phyloP scores from a whole-genome alignment of 2,113 vertebrate genomes.

The Solenodon paradoxus region DNA sequence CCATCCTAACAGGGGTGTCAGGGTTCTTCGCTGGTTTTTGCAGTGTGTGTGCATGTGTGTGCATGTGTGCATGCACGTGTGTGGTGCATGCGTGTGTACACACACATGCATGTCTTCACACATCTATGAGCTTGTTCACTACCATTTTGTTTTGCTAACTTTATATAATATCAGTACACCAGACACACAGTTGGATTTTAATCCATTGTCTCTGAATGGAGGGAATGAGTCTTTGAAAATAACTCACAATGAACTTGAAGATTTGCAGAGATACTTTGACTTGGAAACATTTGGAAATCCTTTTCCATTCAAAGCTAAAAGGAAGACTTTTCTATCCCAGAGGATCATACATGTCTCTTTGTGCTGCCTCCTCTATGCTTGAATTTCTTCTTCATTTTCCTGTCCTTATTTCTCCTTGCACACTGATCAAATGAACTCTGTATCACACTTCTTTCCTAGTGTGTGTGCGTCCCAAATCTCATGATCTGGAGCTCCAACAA shows the following conservation, averaged over 20 bases:
- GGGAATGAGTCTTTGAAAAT: background rate
- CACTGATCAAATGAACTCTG: background rate
- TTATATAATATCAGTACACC: background rate
- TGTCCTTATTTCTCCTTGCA: conserved; percentile 15
- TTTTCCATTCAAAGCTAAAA: background rate
- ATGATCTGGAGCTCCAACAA: background rate
- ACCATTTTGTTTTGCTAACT: background rate
- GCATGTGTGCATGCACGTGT: too few species aligned
- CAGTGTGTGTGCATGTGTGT: background rate
- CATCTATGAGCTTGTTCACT: background rate
- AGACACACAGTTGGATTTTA: conserved; percentile 3
- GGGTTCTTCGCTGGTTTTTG: background rate
- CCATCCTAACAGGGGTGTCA: background rate
- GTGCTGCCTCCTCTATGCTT: background rate
- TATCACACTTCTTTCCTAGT: background rate
- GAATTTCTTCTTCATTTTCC: background rate
- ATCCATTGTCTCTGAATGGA: background rate
- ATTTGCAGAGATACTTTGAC: background rate
- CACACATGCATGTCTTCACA: background rate
- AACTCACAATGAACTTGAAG: conserved; percentile 10
- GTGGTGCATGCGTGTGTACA: rapidly evolving
- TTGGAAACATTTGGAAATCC: conserved; percentile 5
- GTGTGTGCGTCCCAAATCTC: conserved; percentile 27
- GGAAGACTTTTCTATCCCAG: background rate
- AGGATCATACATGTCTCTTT: background rate